Base-by-base conservation (phyloP, 2,888 invertebrate species). In the Eupithecia subfuscata region DNA sequence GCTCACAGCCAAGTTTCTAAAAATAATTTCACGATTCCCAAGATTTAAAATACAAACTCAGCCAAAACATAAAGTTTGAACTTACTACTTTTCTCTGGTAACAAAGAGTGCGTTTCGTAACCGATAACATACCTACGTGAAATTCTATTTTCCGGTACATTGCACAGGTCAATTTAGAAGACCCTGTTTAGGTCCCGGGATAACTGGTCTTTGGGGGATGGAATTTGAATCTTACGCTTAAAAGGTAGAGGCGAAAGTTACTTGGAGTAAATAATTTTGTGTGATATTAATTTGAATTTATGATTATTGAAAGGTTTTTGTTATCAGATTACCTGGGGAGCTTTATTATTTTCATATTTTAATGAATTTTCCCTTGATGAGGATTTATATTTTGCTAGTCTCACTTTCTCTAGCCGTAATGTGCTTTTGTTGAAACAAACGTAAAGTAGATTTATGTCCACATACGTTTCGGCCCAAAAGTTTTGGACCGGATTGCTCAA, bases 101-200 rank as follows among this genome's bases (percentile, higher is more conserved):
- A 25, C 25, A 60, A 56, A 56, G 11, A n/a, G 22, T 56, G 25
- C 25, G 64, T 69, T 74, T 71, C 69, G 65, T 9, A 25, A 88
- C 86, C 88, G 85, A 84, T 86, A 85, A 82, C 85, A 88, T 86
- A 86, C 79, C 79, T 80, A 78, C 84, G 86, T 86, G 84, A 87
- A 88, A 91, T 90, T 90, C 90, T 85, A 93, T 93, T 93, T 92
- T 92, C 91, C 87, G 88, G 84, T 87, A 91, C 91, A 92, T 93
- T 93, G 89, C 84, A 85, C 88, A 86, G 89, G 89, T 89, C 90
- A 88, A 89, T 89, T 86, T 85, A 83, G 71, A 72, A 60, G 76
- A 76, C 79, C 79, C 77, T 82, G 77, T 81, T 83, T 81, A 81
- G 77, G 73, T 82, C 79, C 80, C 76, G 72, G 65, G 71, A 64